These are phyloP conservation scores for Oncorhynchus mykiss DNA, from an alignment of 2,113 vertebrate species.

Conservation along the genomic window DNA sequence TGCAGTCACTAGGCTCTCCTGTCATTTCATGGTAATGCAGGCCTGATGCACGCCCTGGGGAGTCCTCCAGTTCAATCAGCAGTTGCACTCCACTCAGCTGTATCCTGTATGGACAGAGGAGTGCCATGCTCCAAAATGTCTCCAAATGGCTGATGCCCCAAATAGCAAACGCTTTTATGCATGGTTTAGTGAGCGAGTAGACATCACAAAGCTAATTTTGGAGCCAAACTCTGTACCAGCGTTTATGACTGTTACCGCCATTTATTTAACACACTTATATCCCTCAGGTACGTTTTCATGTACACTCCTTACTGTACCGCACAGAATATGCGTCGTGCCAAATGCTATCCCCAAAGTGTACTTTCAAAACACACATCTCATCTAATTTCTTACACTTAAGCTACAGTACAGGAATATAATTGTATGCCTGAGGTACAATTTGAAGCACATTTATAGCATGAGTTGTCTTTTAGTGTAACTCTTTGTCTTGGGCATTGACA, in stretches of 20 bases:
- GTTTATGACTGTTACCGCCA: conserved; percentile 51
- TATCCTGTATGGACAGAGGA: conserved; percentile 51
- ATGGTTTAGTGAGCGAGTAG: conserved; percentile 67
- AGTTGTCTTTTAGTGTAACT: neutral
- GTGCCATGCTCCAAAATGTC: conserved; percentile 13
- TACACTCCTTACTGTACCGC: neutral
- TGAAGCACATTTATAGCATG: no score
- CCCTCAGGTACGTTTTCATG: conserved; percentile 13
- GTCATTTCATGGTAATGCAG: conserved; percentile 40
- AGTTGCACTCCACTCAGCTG: conserved; percentile 45
- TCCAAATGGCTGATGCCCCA: conserved; percentile 56
- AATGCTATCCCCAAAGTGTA: neutral
- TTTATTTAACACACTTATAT: conserved; percentile 27
- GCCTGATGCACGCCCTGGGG: conserved; percentile 41
- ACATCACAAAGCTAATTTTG: conserved; percentile 51
- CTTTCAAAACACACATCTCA: neutral
- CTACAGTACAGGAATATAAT: no score
- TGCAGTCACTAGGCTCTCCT: conserved; percentile 56
- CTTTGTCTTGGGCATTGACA: conserved; percentile 12
- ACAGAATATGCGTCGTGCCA: conserved; percentile 23
- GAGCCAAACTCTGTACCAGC: conserved; percentile 21
- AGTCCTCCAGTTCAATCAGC: conserved; percentile 47
- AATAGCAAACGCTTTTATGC: conserved; percentile 62
- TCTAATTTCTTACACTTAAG: no score
- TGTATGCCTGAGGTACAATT: no score